Base-by-base conservation (phyloP, 2,113 vertebrate genomes). In the Gulo gulo region DNA sequence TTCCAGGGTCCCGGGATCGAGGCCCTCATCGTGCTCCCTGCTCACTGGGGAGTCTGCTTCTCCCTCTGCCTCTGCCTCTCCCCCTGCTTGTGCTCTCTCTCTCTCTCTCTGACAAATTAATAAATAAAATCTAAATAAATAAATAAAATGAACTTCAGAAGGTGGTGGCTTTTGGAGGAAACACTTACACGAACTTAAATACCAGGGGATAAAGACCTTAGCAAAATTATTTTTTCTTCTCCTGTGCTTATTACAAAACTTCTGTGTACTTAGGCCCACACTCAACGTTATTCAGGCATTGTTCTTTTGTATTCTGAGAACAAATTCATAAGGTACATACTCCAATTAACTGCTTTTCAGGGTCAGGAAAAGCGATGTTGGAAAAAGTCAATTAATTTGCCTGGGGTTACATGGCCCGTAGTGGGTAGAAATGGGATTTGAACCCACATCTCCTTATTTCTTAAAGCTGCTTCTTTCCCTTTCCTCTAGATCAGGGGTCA, bases 181-280 rank as follows among this genome's bases (percentile, higher is more conserved):
- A 57, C 24, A 85, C 78, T 65, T 4, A 16, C 76, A 82, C 52
- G 61, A 45, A 82, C 52, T 31, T 86, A n/a, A 31, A 18, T 0
- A 9, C 10, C 4, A 20, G 2, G 20, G 24, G 1, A 5, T 36
- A 6, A 50, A 23, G 5, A 15, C 8, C 2, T 4, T 2, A 12
- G 24, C 1, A 36, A n/a, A 39, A 14, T 15, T 21, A 39, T 14
- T 86, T 36, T 36, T 14, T 3, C 4, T 61, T 10, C 7, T 50
- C 31, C 23, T 1, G 57, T 42, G 4, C 12, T 31, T 2, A 4
- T 18, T 13, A 2, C 20, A 45, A 26, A 0, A 0, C 12, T 15
- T 86, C 15, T 6, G 1, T 6, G 67, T 3, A 21, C 78, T 23
- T 24, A 14, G 67, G 7, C 36, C 36, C 10, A 3, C 0, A 55